Evolutionary conservation across 2,888 invertebrate genomes (phyloP).

Genomic region (Flexamia atlantica): DNA sequence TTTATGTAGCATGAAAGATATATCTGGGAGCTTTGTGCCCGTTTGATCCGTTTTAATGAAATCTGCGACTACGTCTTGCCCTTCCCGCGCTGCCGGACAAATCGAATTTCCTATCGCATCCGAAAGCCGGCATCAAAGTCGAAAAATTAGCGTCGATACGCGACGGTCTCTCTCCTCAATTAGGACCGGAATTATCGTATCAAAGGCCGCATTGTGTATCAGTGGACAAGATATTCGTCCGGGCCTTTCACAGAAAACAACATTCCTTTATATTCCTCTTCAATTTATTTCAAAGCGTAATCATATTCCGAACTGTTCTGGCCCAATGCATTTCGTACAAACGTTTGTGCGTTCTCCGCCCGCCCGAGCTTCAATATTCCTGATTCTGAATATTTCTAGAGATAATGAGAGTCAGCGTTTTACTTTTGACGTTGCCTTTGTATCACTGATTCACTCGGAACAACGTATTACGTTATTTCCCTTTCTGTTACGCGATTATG

Average conservation of each 20-base stretch:
- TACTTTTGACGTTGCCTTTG: slow-evolving; percentile 30
- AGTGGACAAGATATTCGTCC: slow-evolving; percentile 46
- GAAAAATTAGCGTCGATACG: slow-evolving; percentile 61
- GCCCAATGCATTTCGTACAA: slow-evolving; percentile 46
- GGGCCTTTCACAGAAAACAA: slow-evolving; percentile 53
- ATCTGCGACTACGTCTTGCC: slow-evolving; percentile 62
- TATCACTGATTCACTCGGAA: slow-evolving; percentile 32
- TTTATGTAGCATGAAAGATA: slow-evolving; percentile 53
- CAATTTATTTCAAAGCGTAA: slow-evolving; percentile 58
- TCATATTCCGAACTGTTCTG: slow-evolving; percentile 59
- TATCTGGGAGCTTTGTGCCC: slow-evolving; percentile 53
- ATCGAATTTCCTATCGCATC: slow-evolving; percentile 64
- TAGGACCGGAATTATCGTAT: slow-evolving; percentile 46
- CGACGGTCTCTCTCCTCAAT: slow-evolving; percentile 16
- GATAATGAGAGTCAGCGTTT: slow-evolving; percentile 50
- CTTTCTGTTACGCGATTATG: slow-evolving; percentile 24
- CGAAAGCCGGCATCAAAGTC: slow-evolving; percentile 59
- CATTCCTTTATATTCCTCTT: slow-evolving; percentile 59
- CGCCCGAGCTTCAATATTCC: slow-evolving; percentile 42
- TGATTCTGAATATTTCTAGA: slow-evolving; percentile 49
- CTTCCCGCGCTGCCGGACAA: slow-evolving; percentile 44
- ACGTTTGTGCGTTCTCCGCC: slow-evolving; percentile 17
- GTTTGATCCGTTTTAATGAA: slow-evolving; percentile 66
- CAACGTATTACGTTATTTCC: slow-evolving; percentile 19
- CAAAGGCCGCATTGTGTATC: slow-evolving; percentile 37